Conservation (phyloP, 1,140 invertebrate genomes). For the Ceratosolen solmsi region DNA sequence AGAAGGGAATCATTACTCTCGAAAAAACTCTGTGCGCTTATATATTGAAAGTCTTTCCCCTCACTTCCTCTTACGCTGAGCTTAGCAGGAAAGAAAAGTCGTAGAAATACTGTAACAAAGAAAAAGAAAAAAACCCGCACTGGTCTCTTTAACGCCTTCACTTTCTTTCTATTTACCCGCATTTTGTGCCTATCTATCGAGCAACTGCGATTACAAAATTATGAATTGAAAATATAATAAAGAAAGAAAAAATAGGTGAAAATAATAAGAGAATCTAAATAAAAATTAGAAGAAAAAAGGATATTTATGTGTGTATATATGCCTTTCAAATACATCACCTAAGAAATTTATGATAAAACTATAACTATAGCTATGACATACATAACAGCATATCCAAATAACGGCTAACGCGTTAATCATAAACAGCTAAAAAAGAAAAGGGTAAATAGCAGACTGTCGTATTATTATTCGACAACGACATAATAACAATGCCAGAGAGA, state of each 20-base stretch:
- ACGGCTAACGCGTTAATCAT: background rate
- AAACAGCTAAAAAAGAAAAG: background rate
- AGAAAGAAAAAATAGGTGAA: background rate
- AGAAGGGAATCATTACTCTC: conserved; percentile 38
- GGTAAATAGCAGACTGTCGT: background rate
- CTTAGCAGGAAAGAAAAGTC: background rate
- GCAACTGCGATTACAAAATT: background rate
- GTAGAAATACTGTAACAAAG: background rate
- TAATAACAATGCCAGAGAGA: conserved; percentile 3
- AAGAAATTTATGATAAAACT: too few species aligned
- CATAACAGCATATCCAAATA: too few species aligned
- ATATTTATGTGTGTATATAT: conserved; percentile 15
- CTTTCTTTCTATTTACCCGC: conserved; percentile 11
- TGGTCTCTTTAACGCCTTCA: conserved; percentile 33
- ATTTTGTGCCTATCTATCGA: conserved; percentile 11
- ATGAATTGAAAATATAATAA: background rate
- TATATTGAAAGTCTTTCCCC: background rate
- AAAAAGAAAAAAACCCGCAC: background rate
- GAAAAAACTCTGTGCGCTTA: background rate
- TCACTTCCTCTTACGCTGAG: background rate
- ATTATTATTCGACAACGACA: background rate
- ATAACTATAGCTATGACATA: too few species aligned
- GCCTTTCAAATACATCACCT: conserved; percentile 27
- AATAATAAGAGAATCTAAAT: too few species aligned
- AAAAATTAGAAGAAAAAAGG: background rate